These are phyloP conservation scores for Salmo trutta DNA, from an alignment of 2,797 vertebrate species.

Conservation along the genomic window DNA sequence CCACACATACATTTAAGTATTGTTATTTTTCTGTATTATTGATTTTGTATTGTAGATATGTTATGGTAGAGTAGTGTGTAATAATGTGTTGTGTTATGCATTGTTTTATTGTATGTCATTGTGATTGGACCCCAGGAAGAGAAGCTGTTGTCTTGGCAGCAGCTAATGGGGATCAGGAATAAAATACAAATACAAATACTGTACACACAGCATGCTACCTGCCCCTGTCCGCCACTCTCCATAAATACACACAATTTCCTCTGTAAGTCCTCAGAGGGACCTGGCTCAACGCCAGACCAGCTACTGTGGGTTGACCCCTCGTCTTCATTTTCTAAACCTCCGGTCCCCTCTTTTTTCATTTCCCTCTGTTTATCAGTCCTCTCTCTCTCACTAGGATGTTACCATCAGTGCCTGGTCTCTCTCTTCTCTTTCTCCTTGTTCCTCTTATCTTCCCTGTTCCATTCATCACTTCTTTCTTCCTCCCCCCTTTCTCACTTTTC, in stretches of 20 bases:
- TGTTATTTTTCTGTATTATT: too few relatives aligned
- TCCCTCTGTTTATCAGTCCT: neutral
- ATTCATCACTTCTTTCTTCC: neutral
- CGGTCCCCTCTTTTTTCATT: conserved; percentile 15
- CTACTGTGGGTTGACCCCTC: conserved; percentile 60
- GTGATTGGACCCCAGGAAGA: too few relatives aligned
- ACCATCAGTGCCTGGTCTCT: neutral
- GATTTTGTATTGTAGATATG: neutral
- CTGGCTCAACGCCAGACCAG: conserved; percentile 33
- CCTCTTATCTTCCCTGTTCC: neutral
- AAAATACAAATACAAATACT: neutral
- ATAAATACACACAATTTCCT: conserved; percentile 3
- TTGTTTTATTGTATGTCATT: neutral
- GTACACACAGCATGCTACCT: conserved; percentile 24
- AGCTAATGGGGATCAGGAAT: too few relatives aligned
- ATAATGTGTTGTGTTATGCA: too few relatives aligned
- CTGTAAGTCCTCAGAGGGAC: conserved; percentile 41
- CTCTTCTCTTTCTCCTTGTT: neutral
- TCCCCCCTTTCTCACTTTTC: neutral
- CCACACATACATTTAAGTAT: too few relatives aligned
- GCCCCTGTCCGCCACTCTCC: conserved; percentile 2
- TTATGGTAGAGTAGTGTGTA: too few relatives aligned
- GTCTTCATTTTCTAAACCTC: conserved; percentile 33
- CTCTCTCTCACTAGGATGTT: neutral
- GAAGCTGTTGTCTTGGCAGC: too few relatives aligned